Evolutionary conservation across 2,888 invertebrate genomes (phyloP), one percentile per base, ranked within the genome.

Genomic region (Eurytoma californica): DNA sequence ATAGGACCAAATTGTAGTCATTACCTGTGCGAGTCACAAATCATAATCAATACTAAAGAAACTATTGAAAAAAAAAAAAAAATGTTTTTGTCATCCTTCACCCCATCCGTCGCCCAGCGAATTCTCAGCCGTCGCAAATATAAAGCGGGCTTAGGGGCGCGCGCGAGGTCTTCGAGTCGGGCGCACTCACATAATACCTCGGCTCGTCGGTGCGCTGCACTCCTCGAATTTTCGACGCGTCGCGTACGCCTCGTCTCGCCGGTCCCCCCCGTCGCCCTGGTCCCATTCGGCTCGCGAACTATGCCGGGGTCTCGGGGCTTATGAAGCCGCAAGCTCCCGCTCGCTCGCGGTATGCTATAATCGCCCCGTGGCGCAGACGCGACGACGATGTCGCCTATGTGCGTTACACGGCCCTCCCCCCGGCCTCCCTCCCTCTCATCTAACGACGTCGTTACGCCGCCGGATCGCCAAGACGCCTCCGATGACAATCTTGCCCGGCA

Each of bases 381-480:
- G 39, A 55, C 60, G 47, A 24, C 53, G 57, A 16, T 14, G 60
- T 58, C 60, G 60, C 47, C 47, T 70, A 66, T 30, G 28, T 65
- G 20, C 20, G 63, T 65, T 57, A 47, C 63, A 47, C 51, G 28
- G n/a, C 13, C 12, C 24, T 47, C 24, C 30, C 3, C n/a, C 18
- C 70, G 24, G 53, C 30, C 61, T 14, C 61, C 61, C 18, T 65
- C 57, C 58, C 67, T 16, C n/a, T 30, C 67, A 84, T 85, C 84
- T 88, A 90, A 89, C 88, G 89, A 89, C 88, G 88, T 89, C 88
- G 89, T 89, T 89, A 88, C 85, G 85, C 84, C 82, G 83, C 83
- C 81, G 83, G 83, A 82, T 84, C 79, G 81, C 80, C 77, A 55
- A 66, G 80, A 73, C 80, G 77, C 74, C 77, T 77, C 75, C 82